phyloP scores from a whole-genome alignment of 2,113 vertebrate genomes.

The Apodemus speciosus region DNA sequence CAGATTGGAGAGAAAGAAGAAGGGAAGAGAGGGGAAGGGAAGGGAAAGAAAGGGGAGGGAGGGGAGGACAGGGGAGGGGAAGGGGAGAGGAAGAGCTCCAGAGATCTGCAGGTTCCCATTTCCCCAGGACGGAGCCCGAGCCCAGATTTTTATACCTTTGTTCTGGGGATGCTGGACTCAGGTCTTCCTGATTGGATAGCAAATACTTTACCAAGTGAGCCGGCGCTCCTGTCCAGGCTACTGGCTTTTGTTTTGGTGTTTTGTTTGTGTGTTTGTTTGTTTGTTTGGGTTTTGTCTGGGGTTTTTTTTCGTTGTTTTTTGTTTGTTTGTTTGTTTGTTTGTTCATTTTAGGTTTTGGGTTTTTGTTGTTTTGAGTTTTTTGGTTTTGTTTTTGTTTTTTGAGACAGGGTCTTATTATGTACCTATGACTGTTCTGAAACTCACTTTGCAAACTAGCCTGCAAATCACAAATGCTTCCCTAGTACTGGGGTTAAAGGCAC shows the following conservation, averaged over 20 bases:
- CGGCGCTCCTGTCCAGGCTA: not conserved
- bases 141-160: not conserved
- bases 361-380: not conserved
- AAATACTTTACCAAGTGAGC: not conserved
- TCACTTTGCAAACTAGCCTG: not conserved
- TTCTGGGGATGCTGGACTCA: not conserved
- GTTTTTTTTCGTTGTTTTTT: not conserved
- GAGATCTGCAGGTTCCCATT: not conserved
- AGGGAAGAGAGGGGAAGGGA: not conserved
- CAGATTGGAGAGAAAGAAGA: not conserved
- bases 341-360: not conserved
- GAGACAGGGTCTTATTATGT: not conserved
- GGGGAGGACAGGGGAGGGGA: not conserved
- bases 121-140: not conserved
- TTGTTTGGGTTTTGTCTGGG: too few species aligned
- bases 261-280: not conserved
- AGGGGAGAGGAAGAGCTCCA: not conserved
- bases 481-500: not conserved
- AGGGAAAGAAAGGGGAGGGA: accelerated
- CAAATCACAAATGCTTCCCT: not conserved
- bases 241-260: too few species aligned
- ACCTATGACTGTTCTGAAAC: not conserved
- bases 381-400: not conserved
- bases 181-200: not conserved
- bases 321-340: too few species aligned